Conservation (phyloP, 2,797 vertebrate species). For the Pagetopsis macropterus region DNA sequence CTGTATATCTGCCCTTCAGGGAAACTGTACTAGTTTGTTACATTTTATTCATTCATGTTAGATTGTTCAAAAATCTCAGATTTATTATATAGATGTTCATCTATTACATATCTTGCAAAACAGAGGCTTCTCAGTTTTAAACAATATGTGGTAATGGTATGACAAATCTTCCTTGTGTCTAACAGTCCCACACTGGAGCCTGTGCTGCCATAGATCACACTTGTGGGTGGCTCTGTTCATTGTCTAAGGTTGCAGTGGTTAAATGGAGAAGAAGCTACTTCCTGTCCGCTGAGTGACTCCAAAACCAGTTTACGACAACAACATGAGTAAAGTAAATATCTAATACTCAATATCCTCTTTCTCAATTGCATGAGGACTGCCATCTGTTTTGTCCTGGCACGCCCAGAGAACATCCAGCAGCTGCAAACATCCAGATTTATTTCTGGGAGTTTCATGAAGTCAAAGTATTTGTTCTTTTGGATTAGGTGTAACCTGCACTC, state of each 20-base stretch:
- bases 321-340: slow-evolving; percentile 40
- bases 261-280: slow-evolving; percentile 29
- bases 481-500: slow-evolving; percentile 2
- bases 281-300: slow-evolving; percentile 44
- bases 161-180: slow-evolving; percentile 30
- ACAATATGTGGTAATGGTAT: slow-evolving; percentile 46
- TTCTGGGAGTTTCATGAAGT: slow-evolving; percentile 15
- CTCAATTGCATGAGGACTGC: slow-evolving; percentile 35
- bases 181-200: slow-evolving; percentile 20
- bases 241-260: slow-evolving; percentile 41
- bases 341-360: slow-evolving; percentile 42
- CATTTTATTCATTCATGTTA: background rate
- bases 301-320: slow-evolving; percentile 40
- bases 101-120: slow-evolving; percentile 37
- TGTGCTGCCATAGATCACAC: slow-evolving; percentile 16
- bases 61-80: slow-evolving; percentile 11
- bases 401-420: slow-evolving; percentile 31
- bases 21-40: background rate
- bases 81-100: slow-evolving; percentile 15
- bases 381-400: slow-evolving; percentile 42
- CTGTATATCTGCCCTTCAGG: background rate
- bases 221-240: slow-evolving; percentile 36
- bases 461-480: slow-evolving; percentile 6
- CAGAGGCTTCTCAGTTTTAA: slow-evolving; percentile 38
- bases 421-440: slow-evolving; percentile 40